Evolutionary conservation across 1,140 invertebrate genomes (phyloP).

Genomic region (Drosophila asahinai): DNA sequence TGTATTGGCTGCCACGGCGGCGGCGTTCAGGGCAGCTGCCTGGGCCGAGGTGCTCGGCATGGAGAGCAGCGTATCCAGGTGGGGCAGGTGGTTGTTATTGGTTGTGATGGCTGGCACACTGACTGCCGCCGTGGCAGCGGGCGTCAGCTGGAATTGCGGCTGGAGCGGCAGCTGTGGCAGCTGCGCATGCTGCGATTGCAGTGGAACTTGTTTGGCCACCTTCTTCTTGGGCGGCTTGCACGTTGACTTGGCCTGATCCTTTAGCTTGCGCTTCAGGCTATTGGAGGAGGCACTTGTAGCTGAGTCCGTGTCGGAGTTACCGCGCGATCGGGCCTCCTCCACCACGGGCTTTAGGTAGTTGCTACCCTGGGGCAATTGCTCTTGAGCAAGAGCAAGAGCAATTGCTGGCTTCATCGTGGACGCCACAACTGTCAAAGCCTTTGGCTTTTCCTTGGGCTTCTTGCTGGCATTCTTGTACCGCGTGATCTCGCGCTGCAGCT

Average conservation of each 20-base stretch:
- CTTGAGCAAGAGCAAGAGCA: not conserved
- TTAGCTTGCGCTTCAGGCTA: conserved; percentile 62
- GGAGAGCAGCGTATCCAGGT: conserved; percentile 47
- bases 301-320: conserved; percentile 80
- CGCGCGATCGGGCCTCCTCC: conserved; percentile 69
- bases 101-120: conserved; percentile 14
- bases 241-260: conserved; percentile 16
- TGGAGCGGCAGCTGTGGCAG: conserved; percentile 3
- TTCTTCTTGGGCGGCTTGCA: conserved; percentile 58
- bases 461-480: conserved; percentile 63
- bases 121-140: conserved; percentile 31
- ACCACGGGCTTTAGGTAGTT: conserved; percentile 63
- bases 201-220: conserved; percentile 24
- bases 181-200: not conserved
- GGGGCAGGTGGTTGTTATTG: conserved; percentile 27
- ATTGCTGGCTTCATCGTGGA: not conserved
- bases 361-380: conserved; percentile 31
- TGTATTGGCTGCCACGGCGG: conserved; percentile 34
- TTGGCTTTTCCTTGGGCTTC: conserved; percentile 75
- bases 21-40: conserved; percentile 53
- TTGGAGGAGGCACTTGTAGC: conserved; percentile 78
- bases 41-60: conserved; percentile 72
- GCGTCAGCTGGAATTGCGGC: conserved; percentile 45
- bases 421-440: conserved; percentile 5
- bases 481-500: conserved; percentile 77